Conservation (phyloP, 2,888 invertebrate genomes). For the Eupeodes luniger region DNA sequence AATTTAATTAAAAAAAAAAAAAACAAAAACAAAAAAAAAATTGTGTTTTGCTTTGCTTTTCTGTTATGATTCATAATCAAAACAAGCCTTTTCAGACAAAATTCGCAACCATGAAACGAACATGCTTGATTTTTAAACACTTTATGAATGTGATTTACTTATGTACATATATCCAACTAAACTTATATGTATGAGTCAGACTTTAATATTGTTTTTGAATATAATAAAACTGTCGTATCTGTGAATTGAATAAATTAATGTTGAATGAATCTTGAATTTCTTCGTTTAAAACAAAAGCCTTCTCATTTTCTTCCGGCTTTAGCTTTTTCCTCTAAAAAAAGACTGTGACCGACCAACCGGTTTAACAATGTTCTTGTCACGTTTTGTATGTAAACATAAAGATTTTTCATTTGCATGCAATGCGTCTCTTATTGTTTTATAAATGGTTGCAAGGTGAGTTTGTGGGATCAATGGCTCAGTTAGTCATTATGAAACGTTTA, state of each 20-base stretch:
- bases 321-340: slow-evolving; percentile 13
- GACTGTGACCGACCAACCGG: slow-evolving; percentile 19
- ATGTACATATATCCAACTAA: no score
- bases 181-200: not conserved
- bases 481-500: slow-evolving; percentile 42
- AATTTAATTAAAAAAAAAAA: no score
- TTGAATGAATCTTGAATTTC: not conserved
- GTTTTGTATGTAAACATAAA: slow-evolving; percentile 55
- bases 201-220: not conserved
- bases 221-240: not conserved
- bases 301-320: slow-evolving; percentile 56
- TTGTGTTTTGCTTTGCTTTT: no score
- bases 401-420: slow-evolving; percentile 45
- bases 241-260: slow-evolving; percentile 10
- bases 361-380: slow-evolving; percentile 52
- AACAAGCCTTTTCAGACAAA: not conserved
- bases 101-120: slow-evolving; percentile 1
- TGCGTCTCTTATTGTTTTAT: slow-evolving; percentile 32
- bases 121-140: not conserved
- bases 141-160: no score
- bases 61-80: not conserved
- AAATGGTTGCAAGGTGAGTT: slow-evolving; percentile 52
- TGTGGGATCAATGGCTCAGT: slow-evolving; percentile 54
- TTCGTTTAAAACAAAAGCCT: slow-evolving; percentile 32
- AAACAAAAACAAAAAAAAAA: no score